Conservation (phyloP, 2,113 vertebrate species). For the Paramormyrops kingsleyae region DNA sequence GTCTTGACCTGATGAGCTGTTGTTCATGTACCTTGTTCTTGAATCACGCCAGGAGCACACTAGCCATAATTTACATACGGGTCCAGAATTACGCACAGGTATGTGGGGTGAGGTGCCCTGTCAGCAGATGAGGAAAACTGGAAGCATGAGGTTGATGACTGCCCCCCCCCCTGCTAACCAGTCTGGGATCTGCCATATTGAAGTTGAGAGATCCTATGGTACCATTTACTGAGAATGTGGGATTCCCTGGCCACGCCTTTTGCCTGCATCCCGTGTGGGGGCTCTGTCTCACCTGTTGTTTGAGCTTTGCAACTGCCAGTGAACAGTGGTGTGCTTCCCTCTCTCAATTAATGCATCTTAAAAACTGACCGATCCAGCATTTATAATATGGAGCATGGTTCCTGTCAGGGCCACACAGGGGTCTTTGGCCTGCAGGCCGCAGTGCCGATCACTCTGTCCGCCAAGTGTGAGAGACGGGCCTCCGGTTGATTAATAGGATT, state of each 20-base stretch:
- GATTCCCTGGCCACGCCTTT: not conserved
- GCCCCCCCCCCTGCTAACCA: not conserved
- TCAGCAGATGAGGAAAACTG: not conserved
- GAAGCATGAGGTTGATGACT: not conserved
- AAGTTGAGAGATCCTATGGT: not conserved
- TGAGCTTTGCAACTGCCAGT: not conserved
- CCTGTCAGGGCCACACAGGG: not conserved
- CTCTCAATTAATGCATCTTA: not conserved
- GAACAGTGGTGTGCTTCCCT: not conserved
- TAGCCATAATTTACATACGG: not conserved
- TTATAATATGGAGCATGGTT: not conserved
- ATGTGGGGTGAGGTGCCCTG: not conserved
- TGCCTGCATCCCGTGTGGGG: not conserved
- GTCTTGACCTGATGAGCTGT: not conserved
- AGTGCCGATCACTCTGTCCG: not conserved
- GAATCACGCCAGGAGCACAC: not conserved
- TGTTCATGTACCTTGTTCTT: not conserved
- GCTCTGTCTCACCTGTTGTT: not conserved
- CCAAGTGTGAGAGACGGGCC: not conserved
- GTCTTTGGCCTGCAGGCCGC: not conserved
- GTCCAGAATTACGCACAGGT: not conserved
- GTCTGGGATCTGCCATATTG: not conserved
- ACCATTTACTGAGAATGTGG: not conserved
- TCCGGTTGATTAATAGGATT: constrained; percentile 14
- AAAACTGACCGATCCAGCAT: not conserved